Evolutionary conservation across 1,140 invertebrate genomes (phyloP).

Genomic region (Meloidogyne chitwoodi): DNA sequence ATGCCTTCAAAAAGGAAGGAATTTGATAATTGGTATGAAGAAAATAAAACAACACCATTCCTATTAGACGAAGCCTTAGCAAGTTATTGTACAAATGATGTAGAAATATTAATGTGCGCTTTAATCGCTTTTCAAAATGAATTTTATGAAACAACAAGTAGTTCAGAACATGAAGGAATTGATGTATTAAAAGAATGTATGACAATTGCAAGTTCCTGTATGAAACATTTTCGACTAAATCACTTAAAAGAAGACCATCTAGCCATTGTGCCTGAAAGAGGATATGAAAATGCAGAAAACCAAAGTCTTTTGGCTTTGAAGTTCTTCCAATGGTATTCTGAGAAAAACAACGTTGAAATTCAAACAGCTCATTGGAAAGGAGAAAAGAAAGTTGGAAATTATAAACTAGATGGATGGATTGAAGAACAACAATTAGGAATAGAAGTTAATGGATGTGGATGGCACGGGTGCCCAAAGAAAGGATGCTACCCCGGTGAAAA

Average conservation of each 20-base stretch:
- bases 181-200: too few relatives aligned
- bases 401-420: conserved; percentile 3
- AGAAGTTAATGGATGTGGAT: conserved; percentile 2
- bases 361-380: background rate
- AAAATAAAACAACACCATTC: too few relatives aligned
- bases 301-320: background rate
- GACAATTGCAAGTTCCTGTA: background rate
- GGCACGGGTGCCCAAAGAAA: background rate
- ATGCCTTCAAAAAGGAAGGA: too few relatives aligned
- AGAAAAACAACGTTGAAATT: background rate
- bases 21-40: too few relatives aligned
- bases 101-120: conserved; percentile 1
- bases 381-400: background rate
- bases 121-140: background rate
- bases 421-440: too few relatives aligned
- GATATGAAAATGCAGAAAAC: background rate
- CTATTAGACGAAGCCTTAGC: background rate
- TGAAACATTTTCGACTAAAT: background rate
- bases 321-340: conserved; percentile 1
- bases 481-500: background rate
- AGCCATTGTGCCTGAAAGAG: conserved; percentile 1
- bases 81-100: background rate
- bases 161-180: background rate
- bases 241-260: background rate
- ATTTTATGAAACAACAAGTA: background rate